Evolutionary conservation across 2,797 vertebrate genomes (phyloP).

Genomic region (Arnoldichthys spilopterus): DNA sequence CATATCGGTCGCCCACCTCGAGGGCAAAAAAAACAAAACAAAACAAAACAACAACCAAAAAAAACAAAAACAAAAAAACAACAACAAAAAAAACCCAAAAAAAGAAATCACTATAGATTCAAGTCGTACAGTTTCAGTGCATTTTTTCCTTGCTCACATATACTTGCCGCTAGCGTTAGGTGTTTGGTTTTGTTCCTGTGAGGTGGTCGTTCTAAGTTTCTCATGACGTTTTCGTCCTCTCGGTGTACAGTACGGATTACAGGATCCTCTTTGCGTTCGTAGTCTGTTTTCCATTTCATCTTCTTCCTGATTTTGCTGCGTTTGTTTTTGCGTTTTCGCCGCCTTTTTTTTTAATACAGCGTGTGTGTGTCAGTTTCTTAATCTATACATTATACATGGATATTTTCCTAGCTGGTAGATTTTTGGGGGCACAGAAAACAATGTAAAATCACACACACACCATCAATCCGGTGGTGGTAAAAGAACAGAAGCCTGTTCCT

Average conservation of each 20-base stretch:
- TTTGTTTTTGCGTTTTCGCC: slow-evolving; percentile 60
- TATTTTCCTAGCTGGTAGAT: slow-evolving; percentile 43
- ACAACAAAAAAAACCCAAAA: background rate
- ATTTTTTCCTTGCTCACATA: slow-evolving; percentile 38
- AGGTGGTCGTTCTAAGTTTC: slow-evolving; percentile 66
- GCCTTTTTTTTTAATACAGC: slow-evolving; percentile 63
- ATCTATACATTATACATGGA: slow-evolving; percentile 38
- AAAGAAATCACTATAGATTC: slow-evolving; percentile 26
- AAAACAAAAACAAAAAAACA: background rate
- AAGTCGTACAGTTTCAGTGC: slow-evolving; percentile 30
- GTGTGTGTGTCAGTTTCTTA: slow-evolving; percentile 55
- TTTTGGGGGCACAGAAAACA: slow-evolving; percentile 42
- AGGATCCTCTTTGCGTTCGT: slow-evolving; percentile 74
- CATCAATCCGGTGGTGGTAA: slow-evolving; percentile 8
- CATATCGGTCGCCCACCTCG: slow-evolving; percentile 22
- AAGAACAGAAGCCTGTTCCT: background rate
- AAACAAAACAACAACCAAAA: background rate
- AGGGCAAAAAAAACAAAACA: background rate
- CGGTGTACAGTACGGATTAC: slow-evolving; percentile 73
- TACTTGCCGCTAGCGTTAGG: slow-evolving; percentile 37
- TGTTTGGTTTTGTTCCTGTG: slow-evolving; percentile 35
- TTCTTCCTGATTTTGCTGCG: slow-evolving; percentile 68
- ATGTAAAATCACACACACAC: slow-evolving; percentile 26
- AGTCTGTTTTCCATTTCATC: too few relatives aligned
- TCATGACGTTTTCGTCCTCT: slow-evolving; percentile 73